These are phyloP conservation scores for Thunnus thynnus DNA, from an alignment of 2,113 vertebrate species.

Conservation along the genomic window DNA sequence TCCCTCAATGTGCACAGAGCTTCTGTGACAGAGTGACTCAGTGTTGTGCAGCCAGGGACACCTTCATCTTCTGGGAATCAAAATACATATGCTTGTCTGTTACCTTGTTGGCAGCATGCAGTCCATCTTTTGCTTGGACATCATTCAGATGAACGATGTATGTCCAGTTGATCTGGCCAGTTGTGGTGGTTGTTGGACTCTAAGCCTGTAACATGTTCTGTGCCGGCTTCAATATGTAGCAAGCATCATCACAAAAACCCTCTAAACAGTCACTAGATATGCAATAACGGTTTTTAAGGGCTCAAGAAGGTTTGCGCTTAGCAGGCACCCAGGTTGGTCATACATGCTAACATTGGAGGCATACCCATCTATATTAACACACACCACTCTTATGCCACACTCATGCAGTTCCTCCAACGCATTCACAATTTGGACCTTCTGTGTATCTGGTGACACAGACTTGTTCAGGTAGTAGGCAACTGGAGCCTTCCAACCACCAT, in stretches of 20 bases:
- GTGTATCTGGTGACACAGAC: constrained; percentile 18
- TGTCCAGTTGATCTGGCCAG: constrained; percentile 37
- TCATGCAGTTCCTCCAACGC: constrained; percentile 48
- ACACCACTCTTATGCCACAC: constrained; percentile 29
- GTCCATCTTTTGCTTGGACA: constrained; percentile 29
- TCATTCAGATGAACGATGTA: background rate
- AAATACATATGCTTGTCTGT: constrained; percentile 16
- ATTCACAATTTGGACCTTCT: constrained; percentile 29
- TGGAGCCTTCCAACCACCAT: constrained; percentile 30
- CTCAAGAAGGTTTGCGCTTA: constrained; percentile 30
- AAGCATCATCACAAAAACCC: constrained; percentile 50
- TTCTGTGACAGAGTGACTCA: constrained; percentile 24
- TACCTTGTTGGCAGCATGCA: constrained; percentile 36
- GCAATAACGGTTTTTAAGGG: constrained; percentile 29
- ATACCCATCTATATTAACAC: constrained; percentile 49
- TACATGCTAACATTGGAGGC: constrained; percentile 47
- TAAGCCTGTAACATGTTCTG: constrained; percentile 49
- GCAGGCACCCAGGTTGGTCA: constrained; percentile 36
- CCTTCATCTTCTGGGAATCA: background rate
- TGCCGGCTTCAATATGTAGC: constrained; percentile 44
- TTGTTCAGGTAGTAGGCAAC: constrained; percentile 54
- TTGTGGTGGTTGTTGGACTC: constrained; percentile 37
- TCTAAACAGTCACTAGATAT: constrained; percentile 43
- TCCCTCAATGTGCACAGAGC: constrained; percentile 41
- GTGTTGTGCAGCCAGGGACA: constrained; percentile 47